Evolutionary conservation across 2,113 vertebrate species (phyloP), one percentile per base, ranked within the genome.

Genomic region (Danionella cerebrum): DNA sequence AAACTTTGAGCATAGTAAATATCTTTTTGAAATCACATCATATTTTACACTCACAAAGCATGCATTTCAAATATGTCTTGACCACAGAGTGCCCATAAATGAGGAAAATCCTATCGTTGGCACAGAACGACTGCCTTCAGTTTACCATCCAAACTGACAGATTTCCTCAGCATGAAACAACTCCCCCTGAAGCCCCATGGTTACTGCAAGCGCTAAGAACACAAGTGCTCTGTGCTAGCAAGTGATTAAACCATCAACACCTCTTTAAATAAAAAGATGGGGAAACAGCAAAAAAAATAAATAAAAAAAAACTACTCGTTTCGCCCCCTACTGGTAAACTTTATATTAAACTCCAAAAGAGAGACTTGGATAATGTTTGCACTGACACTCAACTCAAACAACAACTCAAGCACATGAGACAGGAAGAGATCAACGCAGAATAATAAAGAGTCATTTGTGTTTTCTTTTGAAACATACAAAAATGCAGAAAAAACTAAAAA

Each of bases 261-360:
- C 59, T 63, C 13, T 29, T 13, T 59, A 12, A 24, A n/a, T 11
- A 29, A 21, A 19, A 35, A 12, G 11, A 18, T 3, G 12, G 14
- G 27, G 14, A 11, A 53, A 75, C n/a, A n/a, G n/a, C n/a, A n/a
- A n/a, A n/a, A n/a, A n/a, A n/a, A n/a, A n/a, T n/a, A n/a, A 60
- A 51, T 50, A 72, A n/a, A 29, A 8, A 22, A 41, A 82, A 87
- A 71, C 76, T 79, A 62, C 84, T n/a, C n/a, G n/a, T n/a, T 57
- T 75, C 84, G 87, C 87, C 89, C 84, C 83, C 89, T 90, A 84
- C 89, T 90, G 89, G 89, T 72, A 71, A 76, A 58, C 18, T 71
- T 35, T 74, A 70, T 82, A 86, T 76, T 71, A 76, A 63, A 76
- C 55, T 18, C 14, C 6, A 35, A 36, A 58, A 27, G 9, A 12